Base-by-base conservation (phyloP, 1,140 invertebrate species). In the Drosophila orena region DNA sequence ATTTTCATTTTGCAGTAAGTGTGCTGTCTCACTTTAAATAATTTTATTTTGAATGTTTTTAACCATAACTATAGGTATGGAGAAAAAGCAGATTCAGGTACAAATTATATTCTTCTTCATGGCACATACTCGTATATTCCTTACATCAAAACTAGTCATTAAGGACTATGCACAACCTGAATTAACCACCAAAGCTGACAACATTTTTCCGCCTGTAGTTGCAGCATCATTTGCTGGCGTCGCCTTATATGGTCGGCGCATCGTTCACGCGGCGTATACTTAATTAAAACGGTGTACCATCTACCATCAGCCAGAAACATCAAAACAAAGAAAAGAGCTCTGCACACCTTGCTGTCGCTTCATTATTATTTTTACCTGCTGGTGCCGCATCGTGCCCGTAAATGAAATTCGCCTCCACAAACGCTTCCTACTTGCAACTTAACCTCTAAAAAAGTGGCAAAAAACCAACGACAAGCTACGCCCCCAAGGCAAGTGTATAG, bases 341-440 rank as follows among this genome's bases (percentile, higher is more conserved):
- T 53, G 42, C 65, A 78, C 54, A 55, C 57, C 58, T 35, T 77
- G 44, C 30, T 50, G 54, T 15, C 14, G 42, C 27, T 46, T 35
- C 3, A 37, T 35, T 77, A 52, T 27, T 77, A 52, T 62, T 62
- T 57, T 60, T 60, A 50, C 59, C 56, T 43, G 49, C 11, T 57
- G 71, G 35, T 79, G 76, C 70, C 81, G 80, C 81, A 86, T 86
- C 83, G 81, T 75, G 78, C 75, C 78, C 68, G 78, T 60, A 83
- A 84, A 85, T 84, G 79, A 70, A 72, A 81, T 56, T 69, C 83
- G 83, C 79, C 83, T 68, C 75, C 83, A 72, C 79, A 71, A 71
- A 68, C 66, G 84, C 83, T 89, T 89, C 83, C 83, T 86, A 86
- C 83, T 86, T 86, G 83, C 62, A 79, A 64, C 56, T 89, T 88